Base-by-base conservation (phyloP, 92 coral and sea anemone species). In the Palythoa grandis region DNA sequence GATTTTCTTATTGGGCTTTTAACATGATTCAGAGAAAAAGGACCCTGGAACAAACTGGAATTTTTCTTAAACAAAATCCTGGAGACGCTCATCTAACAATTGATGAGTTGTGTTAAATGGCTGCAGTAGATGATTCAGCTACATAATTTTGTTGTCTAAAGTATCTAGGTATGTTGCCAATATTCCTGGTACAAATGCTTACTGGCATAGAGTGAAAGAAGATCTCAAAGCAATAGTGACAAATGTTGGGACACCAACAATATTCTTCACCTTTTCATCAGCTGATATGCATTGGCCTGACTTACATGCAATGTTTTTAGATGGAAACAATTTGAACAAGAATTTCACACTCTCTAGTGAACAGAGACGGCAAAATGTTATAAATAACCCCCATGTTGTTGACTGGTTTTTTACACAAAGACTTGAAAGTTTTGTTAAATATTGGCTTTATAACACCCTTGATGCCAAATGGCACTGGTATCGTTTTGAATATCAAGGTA, bases 331-430 rank as follows among this genome's bases (percentile, higher is more conserved):
- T 43, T 43, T 43, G 50, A 43, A 43, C 50, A 1, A 43, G 50
- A 43, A 43, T 43, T 43, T 43, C 50, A 43, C 50, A 43, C 50
- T 1, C 50, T 43, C 50, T 3, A 43, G 5, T 7, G 48, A 43
- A 43, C 48, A 43, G 50, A 83, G 89, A 85, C 88, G 88, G 54
- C 92, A 72, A 83, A 76, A 61, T 68, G 86, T 83, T 57, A 83
- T 83, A 67, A 70, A 68, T 54, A 82, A 82, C 66, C 77, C 86
- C 67, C 86, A 82, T 40, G 23, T 82, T 54, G 76, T 86, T 16
- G 92, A 92, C 79, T 92, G 97, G 88, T 93, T 92, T 92, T 94
- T 92, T 82, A 94, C 93, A 15, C 98, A 92, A 58, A 85, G 95
- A 72, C 78, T 94, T 82, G 92, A 94, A 73, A 89, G 91, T 82